phyloP scores from a whole-genome alignment of 2,797 vertebrate species.

The Nyctalus aviator region DNA sequence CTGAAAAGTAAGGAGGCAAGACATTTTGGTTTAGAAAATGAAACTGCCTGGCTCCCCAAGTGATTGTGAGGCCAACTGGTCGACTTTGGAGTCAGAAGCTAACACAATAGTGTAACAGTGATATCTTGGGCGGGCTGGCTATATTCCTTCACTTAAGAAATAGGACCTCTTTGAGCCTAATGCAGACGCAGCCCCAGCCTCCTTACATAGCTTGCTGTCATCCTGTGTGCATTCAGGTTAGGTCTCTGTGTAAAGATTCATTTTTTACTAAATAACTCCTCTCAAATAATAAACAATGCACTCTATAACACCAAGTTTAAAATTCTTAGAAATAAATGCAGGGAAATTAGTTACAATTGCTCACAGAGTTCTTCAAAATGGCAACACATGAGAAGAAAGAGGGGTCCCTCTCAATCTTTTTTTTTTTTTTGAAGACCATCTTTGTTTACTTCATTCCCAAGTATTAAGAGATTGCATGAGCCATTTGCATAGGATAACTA shows the following conservation, averaged over 20 bases:
- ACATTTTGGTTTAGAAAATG: slow-evolving; percentile 38
- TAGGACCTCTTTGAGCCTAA: slow-evolving; percentile 34
- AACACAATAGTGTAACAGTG: not conserved
- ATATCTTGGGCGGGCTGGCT: not conserved
- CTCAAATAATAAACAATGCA: slow-evolving; percentile 81
- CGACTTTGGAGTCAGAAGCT: slow-evolving; percentile 53
- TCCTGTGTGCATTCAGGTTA: slow-evolving; percentile 33
- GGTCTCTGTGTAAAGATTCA: slow-evolving; percentile 67
- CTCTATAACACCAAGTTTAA: slow-evolving; percentile 83
- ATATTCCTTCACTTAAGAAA: not conserved
- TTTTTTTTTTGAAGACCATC: slow-evolving; percentile 85
- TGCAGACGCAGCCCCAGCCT: not conserved
- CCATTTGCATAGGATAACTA: slow-evolving; percentile 99
- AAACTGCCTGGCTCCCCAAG: slow-evolving; percentile 34
- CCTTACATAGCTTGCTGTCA: not conserved
- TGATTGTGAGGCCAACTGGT: slow-evolving; percentile 49
- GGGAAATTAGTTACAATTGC: slow-evolving; percentile 87
- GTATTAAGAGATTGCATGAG: slow-evolving; percentile 93
- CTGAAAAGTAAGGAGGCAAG: slow-evolving; percentile 18
- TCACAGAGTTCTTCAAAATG: slow-evolving; percentile 86
- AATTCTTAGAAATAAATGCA: slow-evolving; percentile 86
- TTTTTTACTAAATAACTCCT: slow-evolving; percentile 79
- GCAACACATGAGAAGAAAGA: slow-evolving; percentile 84
- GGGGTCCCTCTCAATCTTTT: slow-evolving; percentile 83
- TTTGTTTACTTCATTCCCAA: slow-evolving; percentile 91